Evolutionary conservation across 2,888 invertebrate species (phyloP), one percentile per base, ranked within the genome.

Genomic region (Meandrusa payeni): DNA sequence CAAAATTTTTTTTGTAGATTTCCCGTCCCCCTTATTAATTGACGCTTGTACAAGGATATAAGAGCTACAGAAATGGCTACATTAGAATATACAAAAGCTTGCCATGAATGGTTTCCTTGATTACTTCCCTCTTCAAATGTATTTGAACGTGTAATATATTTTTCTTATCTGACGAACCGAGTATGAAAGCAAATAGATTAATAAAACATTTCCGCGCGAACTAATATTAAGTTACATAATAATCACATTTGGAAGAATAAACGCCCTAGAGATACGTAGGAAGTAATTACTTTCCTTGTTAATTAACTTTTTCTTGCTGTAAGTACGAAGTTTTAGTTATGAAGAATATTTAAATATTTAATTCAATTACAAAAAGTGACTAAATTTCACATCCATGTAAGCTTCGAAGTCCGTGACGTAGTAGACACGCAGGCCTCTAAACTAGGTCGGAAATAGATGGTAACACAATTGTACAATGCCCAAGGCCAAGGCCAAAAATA

Each of bases 211-310:
- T 39, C 34, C 28, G 17, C 26, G 26, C 11, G 28, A 39, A 39
- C 28, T 15, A 28, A 26, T 33, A 33, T 44, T 39, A 19, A 44
- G 27, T 44, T 34, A 29, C 12, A 27, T 38, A 38, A 36, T 39
- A 44, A 44, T 43, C 23, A 38, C 23, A 23, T 44, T 44, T 28
- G 27, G 27, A 12, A 23, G 15, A 33, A 44, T 44, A 44, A 38
- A 33, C 17, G 31, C 33, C 15, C 28, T 5, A 9, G 44, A 44
- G 44, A 44, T 44, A 20, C 5, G 22, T 33, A 26, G 33, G 33
- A 39, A 22, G 38, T 39, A 39, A 44, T 44, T 44, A 44, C 27
- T 44, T 27, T 33, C 19, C 7, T 22, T 28, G 20, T 19, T 34
- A 39, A 39, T 39, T 32, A 44, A 39, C 33, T 27, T 39, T 39